phyloP scores from a whole-genome alignment of 2,888 invertebrate genomes.

The Ectemnius continuus region DNA sequence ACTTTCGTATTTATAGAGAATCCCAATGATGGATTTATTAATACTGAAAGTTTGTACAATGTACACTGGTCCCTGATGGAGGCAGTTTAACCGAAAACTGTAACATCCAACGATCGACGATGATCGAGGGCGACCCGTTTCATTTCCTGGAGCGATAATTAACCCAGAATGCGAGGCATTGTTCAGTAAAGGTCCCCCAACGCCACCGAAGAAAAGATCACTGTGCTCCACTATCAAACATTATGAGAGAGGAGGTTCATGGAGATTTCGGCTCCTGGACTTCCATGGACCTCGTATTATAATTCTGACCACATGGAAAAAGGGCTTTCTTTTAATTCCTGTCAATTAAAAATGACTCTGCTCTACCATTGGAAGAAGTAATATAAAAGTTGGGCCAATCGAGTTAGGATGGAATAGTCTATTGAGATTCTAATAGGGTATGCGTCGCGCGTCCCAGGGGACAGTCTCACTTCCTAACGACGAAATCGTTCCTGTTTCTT shows the following conservation, averaged over 20 bases:
- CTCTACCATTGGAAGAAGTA: too few species aligned
- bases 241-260: too few species aligned
- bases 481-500: constrained; percentile 6
- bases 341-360: too few species aligned
- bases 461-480: background rate
- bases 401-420: background rate
- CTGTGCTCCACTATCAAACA: too few species aligned
- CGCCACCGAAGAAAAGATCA: background rate
- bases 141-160: background rate
- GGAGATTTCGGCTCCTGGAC: too few species aligned
- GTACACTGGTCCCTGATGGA: too few species aligned
- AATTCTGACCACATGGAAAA: too few species aligned
- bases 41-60: too few species aligned
- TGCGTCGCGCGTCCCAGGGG: background rate
- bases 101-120: background rate
- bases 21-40: too few species aligned
- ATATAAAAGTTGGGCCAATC: too few species aligned
- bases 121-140: background rate
- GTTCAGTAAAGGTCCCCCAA: background rate
- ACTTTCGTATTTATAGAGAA: constrained; percentile 57
- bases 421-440: background rate
- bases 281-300: too few species aligned
- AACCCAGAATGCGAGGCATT: constrained; percentile 3
- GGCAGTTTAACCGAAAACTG: background rate
- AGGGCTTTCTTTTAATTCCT: too few species aligned